Evolutionary conservation across 1,140 invertebrate genomes (phyloP).

Genomic region (Drosophila melanica): DNA sequence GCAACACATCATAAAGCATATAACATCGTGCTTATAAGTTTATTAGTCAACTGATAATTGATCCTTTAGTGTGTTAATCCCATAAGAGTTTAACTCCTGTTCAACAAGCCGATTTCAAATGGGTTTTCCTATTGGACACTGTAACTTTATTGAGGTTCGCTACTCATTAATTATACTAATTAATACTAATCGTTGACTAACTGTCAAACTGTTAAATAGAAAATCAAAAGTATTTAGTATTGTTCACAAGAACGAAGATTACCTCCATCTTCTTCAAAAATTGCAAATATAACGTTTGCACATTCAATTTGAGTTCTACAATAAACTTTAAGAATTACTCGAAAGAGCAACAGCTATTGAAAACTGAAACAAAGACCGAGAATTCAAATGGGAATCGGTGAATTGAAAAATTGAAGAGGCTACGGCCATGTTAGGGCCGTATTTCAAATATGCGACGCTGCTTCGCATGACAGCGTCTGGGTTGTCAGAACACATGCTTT

Average conservation of each 20-base stretch:
- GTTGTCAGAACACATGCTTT: constrained; percentile 41
- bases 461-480: constrained; percentile 1
- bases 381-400: background rate
- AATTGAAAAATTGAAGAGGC: constrained; percentile 39
- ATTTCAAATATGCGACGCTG: constrained; percentile 6
- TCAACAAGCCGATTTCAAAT: background rate
- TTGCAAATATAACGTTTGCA: background rate
- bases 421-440: constrained; percentile 53
- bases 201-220: too few species aligned
- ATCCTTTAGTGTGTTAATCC: background rate
- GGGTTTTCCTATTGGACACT: background rate
- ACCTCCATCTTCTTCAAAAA: too few species aligned
- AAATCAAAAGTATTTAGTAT: too few species aligned
- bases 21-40: constrained; percentile 1
- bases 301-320: background rate
- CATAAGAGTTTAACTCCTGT: too few species aligned
- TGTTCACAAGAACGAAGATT: too few species aligned
- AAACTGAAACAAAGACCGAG: background rate
- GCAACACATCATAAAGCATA: constrained; percentile 40
- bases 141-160: too few species aligned
- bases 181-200: too few species aligned
- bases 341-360: constrained; percentile 1
- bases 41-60: background rate
- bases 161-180: too few species aligned
- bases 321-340: background rate